Percentiles rank a stretch among this genome's conserved stretches.
Conservation (phyloP, 2,113 vertebrate species). For the Felis chaus region DNA sequence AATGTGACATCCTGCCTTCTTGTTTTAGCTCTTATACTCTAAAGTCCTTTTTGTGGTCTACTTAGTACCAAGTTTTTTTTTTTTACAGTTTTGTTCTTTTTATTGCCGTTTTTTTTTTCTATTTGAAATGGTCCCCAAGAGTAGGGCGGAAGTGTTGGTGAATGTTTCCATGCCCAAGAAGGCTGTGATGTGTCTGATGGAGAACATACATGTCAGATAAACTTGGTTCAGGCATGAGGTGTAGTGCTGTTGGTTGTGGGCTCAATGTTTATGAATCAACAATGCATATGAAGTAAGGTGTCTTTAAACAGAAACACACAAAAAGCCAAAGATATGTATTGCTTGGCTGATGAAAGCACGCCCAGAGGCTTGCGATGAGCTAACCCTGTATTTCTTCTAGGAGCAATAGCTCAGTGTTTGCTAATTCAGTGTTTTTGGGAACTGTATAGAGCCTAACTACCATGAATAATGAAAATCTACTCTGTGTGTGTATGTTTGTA, state of each 20-base stretch:
- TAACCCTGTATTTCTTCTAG: not conserved
- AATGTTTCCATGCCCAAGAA: not conserved
- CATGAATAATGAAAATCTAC: not conserved
- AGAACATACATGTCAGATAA: not conserved
- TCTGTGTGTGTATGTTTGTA: not conserved
- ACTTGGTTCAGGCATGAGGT: not conserved
- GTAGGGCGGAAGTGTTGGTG: not conserved
- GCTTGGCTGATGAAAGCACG: not conserved
- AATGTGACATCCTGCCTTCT: not conserved
- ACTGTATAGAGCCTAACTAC: not conserved
- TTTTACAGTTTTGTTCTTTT: not conserved
- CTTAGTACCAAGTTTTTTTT: not conserved
- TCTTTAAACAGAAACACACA: not conserved
- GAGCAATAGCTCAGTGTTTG: not conserved
- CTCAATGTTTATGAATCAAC: not conserved
- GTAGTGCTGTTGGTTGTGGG: not conserved
- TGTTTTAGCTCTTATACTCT: not conserved
- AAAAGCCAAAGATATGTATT: not conserved
- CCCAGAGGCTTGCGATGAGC: not conserved
- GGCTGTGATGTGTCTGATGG: not conserved
- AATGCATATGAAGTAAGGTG: not conserved
- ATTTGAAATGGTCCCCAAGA: not conserved
- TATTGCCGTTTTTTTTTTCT: not conserved
- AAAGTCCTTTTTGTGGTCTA: not conserved
- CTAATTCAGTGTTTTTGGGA: not conserved